phyloP scores from a whole-genome alignment of 2,113 vertebrate species.

The Xenus cinereus region DNA sequence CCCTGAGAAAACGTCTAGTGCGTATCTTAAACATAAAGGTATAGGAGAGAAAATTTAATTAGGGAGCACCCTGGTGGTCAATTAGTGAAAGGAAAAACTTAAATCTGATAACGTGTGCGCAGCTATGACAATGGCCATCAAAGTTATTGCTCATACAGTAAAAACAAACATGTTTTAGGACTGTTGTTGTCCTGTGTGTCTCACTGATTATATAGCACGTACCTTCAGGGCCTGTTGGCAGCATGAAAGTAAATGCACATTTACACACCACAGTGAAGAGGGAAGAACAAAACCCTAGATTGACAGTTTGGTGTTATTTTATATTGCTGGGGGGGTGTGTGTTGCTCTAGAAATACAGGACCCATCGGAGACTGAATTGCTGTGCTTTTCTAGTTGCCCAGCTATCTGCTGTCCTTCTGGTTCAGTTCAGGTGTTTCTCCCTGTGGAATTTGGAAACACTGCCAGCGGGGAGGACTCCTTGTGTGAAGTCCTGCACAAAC shows the following conservation, averaged over 20 bases:
- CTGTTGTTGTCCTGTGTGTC: neutral
- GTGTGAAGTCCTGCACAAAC: neutral
- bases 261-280: neutral
- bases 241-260: neutral
- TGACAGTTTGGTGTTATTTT: neutral
- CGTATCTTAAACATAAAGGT: neutral
- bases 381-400: neutral
- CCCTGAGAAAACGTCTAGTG: neutral
- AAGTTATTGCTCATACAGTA: neutral
- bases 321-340: neutral
- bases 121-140: neutral
- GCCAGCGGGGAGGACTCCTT: neutral
- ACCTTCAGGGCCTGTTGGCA: neutral
- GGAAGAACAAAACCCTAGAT: neutral
- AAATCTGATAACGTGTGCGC: neutral
- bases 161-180: neutral
- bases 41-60: neutral
- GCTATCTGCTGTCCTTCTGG: neutral
- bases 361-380: neutral
- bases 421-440: neutral
- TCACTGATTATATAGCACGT: accelerated
- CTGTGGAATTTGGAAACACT: neutral
- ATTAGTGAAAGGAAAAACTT: neutral
- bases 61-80: constrained; percentile 15
- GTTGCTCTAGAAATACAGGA: neutral